Base-by-base conservation (phyloP, 2,888 invertebrate species). In the Smittia aterrima region DNA sequence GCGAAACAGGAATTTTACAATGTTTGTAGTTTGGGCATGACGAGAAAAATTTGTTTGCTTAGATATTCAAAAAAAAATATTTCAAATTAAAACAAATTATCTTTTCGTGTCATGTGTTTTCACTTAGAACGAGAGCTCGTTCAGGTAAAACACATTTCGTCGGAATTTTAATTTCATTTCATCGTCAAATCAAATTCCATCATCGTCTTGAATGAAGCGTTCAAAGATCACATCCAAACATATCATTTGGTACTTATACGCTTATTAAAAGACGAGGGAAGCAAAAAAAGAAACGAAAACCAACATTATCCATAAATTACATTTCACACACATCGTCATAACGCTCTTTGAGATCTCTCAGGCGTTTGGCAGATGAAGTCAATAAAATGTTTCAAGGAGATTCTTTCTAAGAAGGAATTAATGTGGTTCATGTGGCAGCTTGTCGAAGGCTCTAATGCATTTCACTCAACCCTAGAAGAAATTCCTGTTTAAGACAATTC, bases 161-260 rank as follows among this genome's bases (percentile, higher is more conserved):
- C n/a, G n/a, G n/a, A 38, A 4, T 38, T 38, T 38, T 38, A 38
- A 38, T 38, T 38, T 38, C 38, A 38, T 38, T 11, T 11, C 38
- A 4, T 38, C 11, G 38, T 38, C 38, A 38, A n/a, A 53, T 11
- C 13, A 16, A 53, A 11, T n/a, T 53, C 53, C 53, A 53, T 66
- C 24, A 25, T 66, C 32, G 25, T 4, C 38, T 38, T 38, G 38
- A 38, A 38, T 38, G 4, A 38, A 38, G 11, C 38, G 38, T 7
- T 7, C 38, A 38, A 7, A 53, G 53, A 53, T 53, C 53, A 67
- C 41, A 67, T 18, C 18, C 40, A 40, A 40, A 67, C 67, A 67
- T 67, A 67, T 67, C 32, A 67, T 67, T 67, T 67, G 67, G 18
- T 67, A 40, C 67, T 67, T 67, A 67, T 67, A 16, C 18, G 58